Conservation (phyloP, 2,797 vertebrate species). For the Mus spretus region DNA sequence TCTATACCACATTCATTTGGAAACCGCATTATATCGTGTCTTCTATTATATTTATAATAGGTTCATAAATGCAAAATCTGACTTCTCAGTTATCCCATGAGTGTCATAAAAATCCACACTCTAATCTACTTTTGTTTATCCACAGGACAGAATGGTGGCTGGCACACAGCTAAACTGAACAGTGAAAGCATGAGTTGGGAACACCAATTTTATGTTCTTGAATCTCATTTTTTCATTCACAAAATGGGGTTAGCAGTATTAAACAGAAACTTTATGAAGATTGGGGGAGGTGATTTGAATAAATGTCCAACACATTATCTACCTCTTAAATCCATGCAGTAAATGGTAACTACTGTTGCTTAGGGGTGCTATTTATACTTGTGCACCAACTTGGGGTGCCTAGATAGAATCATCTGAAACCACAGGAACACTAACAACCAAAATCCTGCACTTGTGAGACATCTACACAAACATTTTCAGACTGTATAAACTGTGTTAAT, state of each 20-base stretch:
- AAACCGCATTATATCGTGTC: slow-evolving; percentile 28
- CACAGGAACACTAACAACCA: neutral
- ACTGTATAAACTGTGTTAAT: neutral
- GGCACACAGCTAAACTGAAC: neutral
- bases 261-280: slow-evolving; percentile 31
- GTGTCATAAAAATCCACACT: slow-evolving; percentile 35
- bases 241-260: slow-evolving; percentile 21
- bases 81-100: slow-evolving; percentile 1
- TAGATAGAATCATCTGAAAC: neutral
- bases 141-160: neutral
- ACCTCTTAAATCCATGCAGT: neutral
- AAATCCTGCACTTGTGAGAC: neutral
- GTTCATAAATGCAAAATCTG: slow-evolving; percentile 34
- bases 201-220: slow-evolving; percentile 1
- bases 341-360: neutral
- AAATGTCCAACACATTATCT: slow-evolving; percentile 14
- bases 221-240: slow-evolving; percentile 34
- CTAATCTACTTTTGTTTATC: slow-evolving; percentile 56
- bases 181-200: neutral
- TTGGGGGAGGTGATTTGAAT: neutral
- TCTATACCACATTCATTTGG: neutral
- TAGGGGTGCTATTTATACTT: neutral
- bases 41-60: slow-evolving; percentile 59
- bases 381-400: neutral
- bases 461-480: neutral